Evolutionary conservation across 2,888 invertebrate species (phyloP), one percentile per base, ranked within the genome.

Genomic region (Hyles lineata): DNA sequence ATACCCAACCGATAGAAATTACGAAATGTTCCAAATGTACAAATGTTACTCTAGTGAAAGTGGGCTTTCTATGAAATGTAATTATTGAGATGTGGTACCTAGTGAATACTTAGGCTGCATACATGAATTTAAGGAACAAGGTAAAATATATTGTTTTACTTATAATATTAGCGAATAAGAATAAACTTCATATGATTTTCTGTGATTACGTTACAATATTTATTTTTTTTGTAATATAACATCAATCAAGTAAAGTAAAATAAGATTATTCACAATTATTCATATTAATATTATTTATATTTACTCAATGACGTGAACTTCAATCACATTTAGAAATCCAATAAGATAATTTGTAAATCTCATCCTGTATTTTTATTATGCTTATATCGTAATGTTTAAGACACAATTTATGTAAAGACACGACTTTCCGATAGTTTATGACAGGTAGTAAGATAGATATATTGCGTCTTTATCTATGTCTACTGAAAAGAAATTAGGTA

Each of bases 11-110:
- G 19, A 19, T 69, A 52, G 50, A n/a, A 50, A 21, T 70, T 29
- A 55, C 50, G 29, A 58, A 55, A 35, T 29, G 23, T 67, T 67
- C 73, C 62, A 77, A 74, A 60, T 74, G 77, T 74, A 74, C 77
- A 71, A 76, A 84, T 85, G 90, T 90, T 88, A 86, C 84, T 84
- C 82, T 82, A 80, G 89, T 90, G 90, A 92, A 91, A 92, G 92
- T 92, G 86, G 76, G 81, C 87, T 89, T 90, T 89, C 88, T 87
- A 87, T 85, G 85, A 83, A 80, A 85, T 82, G 80, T 82, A 84
- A 83, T 82, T 82, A 83, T 81, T 90, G 92, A 92, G 89, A 93
- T 93, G 93, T 89, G 88, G 91, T 88, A 87, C 88, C 87, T 87
- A 84, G 82, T 88, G 87, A 88, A 91, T 85, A 89, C 89, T 86